Evolutionary conservation across 2,113 vertebrate species (phyloP), one percentile per base, ranked within the genome.

Genomic region (Heterocephalus glaber): DNA sequence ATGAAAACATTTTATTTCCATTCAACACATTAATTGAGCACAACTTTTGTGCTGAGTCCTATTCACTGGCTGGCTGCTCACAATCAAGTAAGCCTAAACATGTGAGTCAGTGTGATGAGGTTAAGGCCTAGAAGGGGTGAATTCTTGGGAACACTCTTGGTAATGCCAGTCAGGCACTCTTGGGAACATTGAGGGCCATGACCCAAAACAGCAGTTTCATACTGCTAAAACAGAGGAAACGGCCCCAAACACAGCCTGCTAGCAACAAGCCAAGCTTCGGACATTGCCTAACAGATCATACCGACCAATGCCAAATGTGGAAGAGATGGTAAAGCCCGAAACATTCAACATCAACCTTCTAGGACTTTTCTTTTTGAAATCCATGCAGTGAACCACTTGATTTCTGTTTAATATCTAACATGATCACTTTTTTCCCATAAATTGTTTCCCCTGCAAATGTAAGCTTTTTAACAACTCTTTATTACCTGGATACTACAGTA

Each of bases 401-500:
- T 77, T 82, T 95, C 33, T 92, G 4, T 47, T 93, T 58, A 65
- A 19, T 38, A 81, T 70, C 28, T 30, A 81, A 11, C 4, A 26
- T 60, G 5, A 28, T 74, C 35, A 30, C 3, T 81, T 19, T 44
- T 33, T 49, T 17, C 16, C 26, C 22, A 17, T 41, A 19, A 28
- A 12, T 54, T 20, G 63, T 63, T 90, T 4, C 1, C 9, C 54
- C 8, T 92, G 7, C 12, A 88, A 79, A 63, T 68, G 74, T 19
- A 63, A 70, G 20, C 26, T 65, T 87, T 80, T 56, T 7, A 70
- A 86, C 61, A 84, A 61, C 66, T 84, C 41, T 47, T 80, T 87
- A 84, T 81, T 91, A 35, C 38, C 24, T 66, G 20, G 6, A 63
- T 89, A 70, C 88, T 76, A 26, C 1, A 5, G 33, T n/a, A 79